Base-by-base conservation (phyloP, 2,888 invertebrate genomes). In the Colletes collaris region DNA sequence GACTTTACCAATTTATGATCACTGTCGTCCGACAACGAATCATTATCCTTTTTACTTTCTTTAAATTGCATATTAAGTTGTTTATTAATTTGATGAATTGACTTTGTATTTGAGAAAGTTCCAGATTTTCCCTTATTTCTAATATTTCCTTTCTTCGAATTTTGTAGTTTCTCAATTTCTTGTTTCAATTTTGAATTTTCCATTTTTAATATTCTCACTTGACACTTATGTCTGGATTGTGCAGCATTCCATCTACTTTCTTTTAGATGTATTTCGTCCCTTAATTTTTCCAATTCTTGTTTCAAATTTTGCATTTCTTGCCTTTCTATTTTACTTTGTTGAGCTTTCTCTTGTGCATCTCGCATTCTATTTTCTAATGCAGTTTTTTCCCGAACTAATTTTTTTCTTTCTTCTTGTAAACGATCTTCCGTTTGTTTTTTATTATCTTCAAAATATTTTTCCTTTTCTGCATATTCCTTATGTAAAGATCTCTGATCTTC, bases 1-100 rank as follows among this genome's bases (percentile, higher is more conserved):
- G 70, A n/a, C 62, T 68, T 52, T 10, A 56, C 0, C 8, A 70
- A 50, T 13, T 85, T 76, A 4, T 82, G 75, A 16, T 89, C 89
- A 27, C 87, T 70, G 19, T 64, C 87, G 50, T 89, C 86, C 13
- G 84, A 86, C 0, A 79, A 78, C 5, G 83, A 82, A 64, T 85
- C 77, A 63, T 52, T 69, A 16, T n/a, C 16, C 60, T 58, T 78
- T n/a, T 50, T 37, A 44, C 58, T 27, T 13, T 74, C 69, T 52
- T 76, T 76, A 16, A 40, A n/a, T 6, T 70, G 62, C 35, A 56
- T 55, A 6, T 71, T 40, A 58, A 76, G 52, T 85, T 95, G 95
- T 78, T 95, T 95, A 90, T 96, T 97, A 49, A 97, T 97, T 92
- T 96, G 95, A 87, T 96, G 95, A 79, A 97, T 94, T 92, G 96